phyloP scores from a whole-genome alignment of 2,113 vertebrate species.

The Morone chrysops region DNA sequence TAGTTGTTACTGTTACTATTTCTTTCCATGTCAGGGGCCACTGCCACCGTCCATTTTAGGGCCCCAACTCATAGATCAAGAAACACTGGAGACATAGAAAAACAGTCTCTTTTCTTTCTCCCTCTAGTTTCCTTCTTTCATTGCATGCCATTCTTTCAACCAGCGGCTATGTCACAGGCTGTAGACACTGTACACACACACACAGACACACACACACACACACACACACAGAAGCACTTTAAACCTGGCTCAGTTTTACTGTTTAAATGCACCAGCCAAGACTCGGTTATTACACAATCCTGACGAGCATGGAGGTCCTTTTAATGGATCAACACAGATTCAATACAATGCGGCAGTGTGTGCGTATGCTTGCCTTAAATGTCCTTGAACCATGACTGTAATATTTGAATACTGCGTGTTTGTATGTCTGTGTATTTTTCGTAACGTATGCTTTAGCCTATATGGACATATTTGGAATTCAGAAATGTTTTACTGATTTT shows the following conservation, averaged over 20 bases:
- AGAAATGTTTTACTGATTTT: constrained; percentile 60
- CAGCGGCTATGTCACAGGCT: constrained; percentile 52
- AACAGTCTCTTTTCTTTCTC: constrained; percentile 44
- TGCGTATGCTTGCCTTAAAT: constrained; percentile 58
- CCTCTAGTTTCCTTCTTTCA: constrained; percentile 35
- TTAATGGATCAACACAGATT: constrained; percentile 69
- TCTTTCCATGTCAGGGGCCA: constrained; percentile 30
- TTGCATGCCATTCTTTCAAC: constrained; percentile 54
- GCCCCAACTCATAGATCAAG: constrained; percentile 11
- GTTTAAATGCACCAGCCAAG: constrained; percentile 71
- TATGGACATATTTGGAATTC: constrained; percentile 26
- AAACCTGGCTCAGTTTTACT: constrained; percentile 62
- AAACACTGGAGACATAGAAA: constrained; percentile 32
- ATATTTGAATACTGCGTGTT: constrained; percentile 32
- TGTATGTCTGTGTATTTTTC: background rate
- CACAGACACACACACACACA: constrained; percentile 20
- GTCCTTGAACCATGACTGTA: constrained; percentile 70
- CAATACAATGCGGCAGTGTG: constrained; percentile 55
- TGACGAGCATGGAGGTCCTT: constrained; percentile 70
- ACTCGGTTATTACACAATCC: constrained; percentile 51
- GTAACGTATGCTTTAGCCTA: constrained; percentile 18
- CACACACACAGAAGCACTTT: constrained; percentile 57
- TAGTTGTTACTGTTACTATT: constrained; percentile 3
- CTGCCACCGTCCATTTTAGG: constrained; percentile 1
- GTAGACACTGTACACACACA: constrained; percentile 26